These are phyloP conservation scores for Camponotus floridanus DNA, from an alignment of 1,140 invertebrate genomes.

Conservation along the genomic window DNA sequence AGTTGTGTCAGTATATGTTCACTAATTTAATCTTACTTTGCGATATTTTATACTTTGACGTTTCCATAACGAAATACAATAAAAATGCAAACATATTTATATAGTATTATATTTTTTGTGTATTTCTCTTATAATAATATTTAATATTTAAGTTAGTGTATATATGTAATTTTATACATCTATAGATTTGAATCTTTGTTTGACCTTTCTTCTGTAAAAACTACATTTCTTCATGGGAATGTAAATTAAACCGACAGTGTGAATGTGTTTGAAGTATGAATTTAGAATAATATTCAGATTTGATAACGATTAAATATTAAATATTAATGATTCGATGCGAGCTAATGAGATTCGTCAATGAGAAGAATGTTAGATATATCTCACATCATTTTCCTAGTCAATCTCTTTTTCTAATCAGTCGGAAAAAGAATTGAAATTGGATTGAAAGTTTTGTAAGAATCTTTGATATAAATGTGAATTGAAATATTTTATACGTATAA, in stretches of 20 bases:
- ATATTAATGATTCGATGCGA: constrained; percentile 18
- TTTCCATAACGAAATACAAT: constrained; percentile 2
- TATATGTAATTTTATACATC: neutral
- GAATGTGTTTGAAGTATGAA: constrained; percentile 27
- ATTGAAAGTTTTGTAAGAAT: constrained; percentile 30
- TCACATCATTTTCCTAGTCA: neutral
- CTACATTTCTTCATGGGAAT: constrained; percentile 45
- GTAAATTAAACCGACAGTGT: constrained; percentile 14
- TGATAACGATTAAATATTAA: constrained; percentile 12
- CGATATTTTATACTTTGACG: constrained; percentile 22
- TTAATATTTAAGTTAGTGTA: neutral
- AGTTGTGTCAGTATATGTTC: neutral
- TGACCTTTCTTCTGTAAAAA: neutral
- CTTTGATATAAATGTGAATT: constrained; percentile 34
- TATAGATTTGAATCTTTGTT: neutral
- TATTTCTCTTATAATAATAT: constrained; percentile 13
- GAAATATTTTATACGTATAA: constrained; percentile 35
- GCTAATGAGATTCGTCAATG: neutral
- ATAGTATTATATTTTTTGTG: constrained; percentile 37
- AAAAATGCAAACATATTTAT: constrained; percentile 14
- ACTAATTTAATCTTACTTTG: neutral
- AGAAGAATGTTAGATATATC: constrained; percentile 28
- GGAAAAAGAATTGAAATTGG: constrained; percentile 2
- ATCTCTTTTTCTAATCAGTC: constrained; percentile 36
- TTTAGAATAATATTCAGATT: constrained; percentile 32